Conservation (phyloP, 2,113 vertebrate genomes). For the Gobius niger region DNA sequence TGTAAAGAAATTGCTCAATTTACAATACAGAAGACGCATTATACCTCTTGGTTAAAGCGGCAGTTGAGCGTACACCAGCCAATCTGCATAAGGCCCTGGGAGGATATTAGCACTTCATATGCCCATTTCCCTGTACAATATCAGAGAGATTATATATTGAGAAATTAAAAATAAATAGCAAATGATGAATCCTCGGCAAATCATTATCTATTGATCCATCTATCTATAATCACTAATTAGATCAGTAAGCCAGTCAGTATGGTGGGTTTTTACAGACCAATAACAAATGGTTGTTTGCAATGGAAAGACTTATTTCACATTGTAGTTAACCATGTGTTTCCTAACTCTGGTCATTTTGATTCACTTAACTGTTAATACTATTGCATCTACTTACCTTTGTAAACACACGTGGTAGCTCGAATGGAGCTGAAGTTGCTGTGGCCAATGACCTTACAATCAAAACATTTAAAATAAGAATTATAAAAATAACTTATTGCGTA, state of each 20-base stretch:
- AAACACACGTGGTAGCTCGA: constrained; percentile 93
- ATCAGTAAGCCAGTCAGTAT: neutral
- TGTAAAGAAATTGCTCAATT: neutral
- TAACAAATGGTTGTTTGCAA: neutral
- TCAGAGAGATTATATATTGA: neutral
- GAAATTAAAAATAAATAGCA: neutral
- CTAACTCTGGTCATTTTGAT: neutral
- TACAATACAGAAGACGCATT: neutral
- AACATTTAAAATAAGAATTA: neutral
- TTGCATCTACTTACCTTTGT: constrained; percentile 88
- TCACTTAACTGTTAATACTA: neutral
- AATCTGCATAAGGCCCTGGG: constrained; percentile 98
- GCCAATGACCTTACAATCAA: constrained; percentile 84
- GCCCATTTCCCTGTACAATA: constrained; percentile 88
- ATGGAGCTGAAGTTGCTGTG: constrained; percentile 99
- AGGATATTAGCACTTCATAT: constrained; percentile 98
- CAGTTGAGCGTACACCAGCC: constrained; percentile 98
- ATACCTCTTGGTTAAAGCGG: constrained; percentile 98
- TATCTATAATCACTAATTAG: no score
- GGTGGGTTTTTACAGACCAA: neutral
- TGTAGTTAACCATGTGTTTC: neutral
- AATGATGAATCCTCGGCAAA: no score
- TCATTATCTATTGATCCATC: no score
- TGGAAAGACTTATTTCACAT: no score
- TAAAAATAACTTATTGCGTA: neutral